Evolutionary conservation across 2,797 vertebrate species (phyloP).

Genomic region (Cossypha niveicapilla): DNA sequence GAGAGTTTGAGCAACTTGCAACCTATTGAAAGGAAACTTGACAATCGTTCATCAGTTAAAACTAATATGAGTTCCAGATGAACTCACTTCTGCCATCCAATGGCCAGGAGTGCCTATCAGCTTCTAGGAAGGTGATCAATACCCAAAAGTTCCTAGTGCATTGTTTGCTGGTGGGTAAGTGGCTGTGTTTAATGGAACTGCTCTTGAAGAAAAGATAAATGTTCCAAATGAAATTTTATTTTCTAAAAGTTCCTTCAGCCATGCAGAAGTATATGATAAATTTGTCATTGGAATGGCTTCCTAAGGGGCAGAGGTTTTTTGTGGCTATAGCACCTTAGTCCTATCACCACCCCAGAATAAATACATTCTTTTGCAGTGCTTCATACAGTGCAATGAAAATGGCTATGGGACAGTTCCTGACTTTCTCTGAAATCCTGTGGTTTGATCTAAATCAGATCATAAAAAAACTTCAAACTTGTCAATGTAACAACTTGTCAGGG

Average conservation of each 20-base stretch:
- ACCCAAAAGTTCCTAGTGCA: background rate
- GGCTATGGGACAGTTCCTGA: background rate
- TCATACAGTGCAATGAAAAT: background rate
- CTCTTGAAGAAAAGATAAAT: background rate
- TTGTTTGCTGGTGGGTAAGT: background rate
- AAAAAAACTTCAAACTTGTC: background rate
- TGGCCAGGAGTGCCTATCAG: accelerated
- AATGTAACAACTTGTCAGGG: background rate
- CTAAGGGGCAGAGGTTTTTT: background rate
- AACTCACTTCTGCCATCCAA: background rate
- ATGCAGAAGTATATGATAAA: background rate
- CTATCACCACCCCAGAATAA: background rate
- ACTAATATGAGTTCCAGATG: background rate
- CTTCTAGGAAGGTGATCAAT: background rate
- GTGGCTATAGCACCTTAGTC: background rate
- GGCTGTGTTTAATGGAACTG: background rate
- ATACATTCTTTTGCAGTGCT: background rate
- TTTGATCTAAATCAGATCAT: background rate
- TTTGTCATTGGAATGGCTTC: background rate
- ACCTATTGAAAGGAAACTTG: background rate
- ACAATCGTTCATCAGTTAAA: background rate
- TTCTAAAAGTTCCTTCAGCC: background rate
- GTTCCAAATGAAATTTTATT: background rate
- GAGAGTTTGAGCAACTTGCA: background rate
- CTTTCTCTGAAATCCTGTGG: background rate